Evolutionary conservation across 1,140 invertebrate genomes (phyloP).

Genomic region (Papilio glaucus): DNA sequence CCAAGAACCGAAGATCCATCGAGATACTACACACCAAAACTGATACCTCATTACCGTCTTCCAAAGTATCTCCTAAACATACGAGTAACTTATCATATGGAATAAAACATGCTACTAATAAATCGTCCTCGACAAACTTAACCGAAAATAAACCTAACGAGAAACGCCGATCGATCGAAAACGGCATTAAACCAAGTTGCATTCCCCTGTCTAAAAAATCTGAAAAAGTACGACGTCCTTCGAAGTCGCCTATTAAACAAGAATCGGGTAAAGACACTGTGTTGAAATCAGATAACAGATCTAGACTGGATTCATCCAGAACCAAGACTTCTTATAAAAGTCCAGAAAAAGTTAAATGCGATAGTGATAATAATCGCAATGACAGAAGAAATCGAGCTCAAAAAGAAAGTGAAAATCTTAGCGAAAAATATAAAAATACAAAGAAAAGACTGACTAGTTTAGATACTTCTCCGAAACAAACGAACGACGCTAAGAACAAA

Average conservation of each 20-base stretch:
- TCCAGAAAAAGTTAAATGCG: constrained; percentile 74
- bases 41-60: constrained; percentile 76
- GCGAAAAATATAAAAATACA: constrained; percentile 81
- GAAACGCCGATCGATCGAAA: constrained; percentile 67
- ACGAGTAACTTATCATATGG: constrained; percentile 69
- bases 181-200: constrained; percentile 66
- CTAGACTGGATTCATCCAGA: constrained; percentile 63
- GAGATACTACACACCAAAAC: constrained; percentile 70
- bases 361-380: constrained; percentile 70
- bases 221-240: constrained; percentile 60
- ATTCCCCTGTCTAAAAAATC: constrained; percentile 76
- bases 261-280: constrained; percentile 58
- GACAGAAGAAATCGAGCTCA: constrained; percentile 77
- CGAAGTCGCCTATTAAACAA: constrained; percentile 68
- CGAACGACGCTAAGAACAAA: constrained; percentile 63
- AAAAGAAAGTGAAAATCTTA: constrained; percentile 77
- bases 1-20: constrained; percentile 67
- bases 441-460: constrained; percentile 84
- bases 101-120: constrained; percentile 60
- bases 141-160: constrained; percentile 57
- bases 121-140: constrained; percentile 54
- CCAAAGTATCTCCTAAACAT: constrained; percentile 74
- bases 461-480: constrained; percentile 77
- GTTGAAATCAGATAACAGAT: constrained; percentile 59
- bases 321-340: constrained; percentile 60